A percentile compares a stretch with the other conserved stretches of the same genome.
phyloP scores from a whole-genome alignment of 2,888 invertebrate genomes.

The Neoitamus cyanurus region DNA sequence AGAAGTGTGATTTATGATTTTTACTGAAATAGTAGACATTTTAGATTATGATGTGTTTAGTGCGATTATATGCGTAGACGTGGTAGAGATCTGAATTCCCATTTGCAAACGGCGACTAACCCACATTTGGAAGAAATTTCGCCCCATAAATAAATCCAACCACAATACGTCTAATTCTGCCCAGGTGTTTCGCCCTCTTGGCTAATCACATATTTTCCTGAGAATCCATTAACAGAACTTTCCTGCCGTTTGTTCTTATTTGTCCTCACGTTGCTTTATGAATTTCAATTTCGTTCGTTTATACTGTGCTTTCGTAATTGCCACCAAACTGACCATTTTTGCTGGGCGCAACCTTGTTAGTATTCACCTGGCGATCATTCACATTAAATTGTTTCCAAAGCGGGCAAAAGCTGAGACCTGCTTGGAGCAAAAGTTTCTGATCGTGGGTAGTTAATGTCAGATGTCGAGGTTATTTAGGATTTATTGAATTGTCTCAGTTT shows the following conservation, averaged over 20 bases:
- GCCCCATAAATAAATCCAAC: not conserved
- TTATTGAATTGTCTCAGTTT: not conserved
- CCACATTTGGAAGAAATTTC: no score
- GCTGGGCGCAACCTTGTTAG: not conserved
- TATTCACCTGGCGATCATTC: not conserved
- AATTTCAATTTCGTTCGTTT: not conserved
- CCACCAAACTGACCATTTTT: not conserved
- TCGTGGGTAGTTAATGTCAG: not conserved
- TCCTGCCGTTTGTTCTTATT: not conserved
- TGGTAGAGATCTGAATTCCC: no score
- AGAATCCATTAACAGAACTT: not conserved
- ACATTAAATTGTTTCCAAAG: constrained; percentile 5
- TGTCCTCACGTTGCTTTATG: not conserved
- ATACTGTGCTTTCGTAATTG: not conserved
- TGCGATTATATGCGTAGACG: no score
- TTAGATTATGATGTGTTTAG: no score
- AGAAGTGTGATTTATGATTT: not conserved
- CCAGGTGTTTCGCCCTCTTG: not conserved
- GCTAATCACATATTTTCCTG: not conserved
- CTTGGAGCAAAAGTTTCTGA: not conserved
- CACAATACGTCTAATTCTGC: not conserved
- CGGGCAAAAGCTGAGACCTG: not conserved
- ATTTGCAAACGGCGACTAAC: no score
- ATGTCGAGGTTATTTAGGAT: not conserved
- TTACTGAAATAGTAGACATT: not conserved